These are phyloP conservation scores for Bubalus kerabau DNA, from an alignment of 2,113 vertebrate genomes.

Conservation along the genomic window DNA sequence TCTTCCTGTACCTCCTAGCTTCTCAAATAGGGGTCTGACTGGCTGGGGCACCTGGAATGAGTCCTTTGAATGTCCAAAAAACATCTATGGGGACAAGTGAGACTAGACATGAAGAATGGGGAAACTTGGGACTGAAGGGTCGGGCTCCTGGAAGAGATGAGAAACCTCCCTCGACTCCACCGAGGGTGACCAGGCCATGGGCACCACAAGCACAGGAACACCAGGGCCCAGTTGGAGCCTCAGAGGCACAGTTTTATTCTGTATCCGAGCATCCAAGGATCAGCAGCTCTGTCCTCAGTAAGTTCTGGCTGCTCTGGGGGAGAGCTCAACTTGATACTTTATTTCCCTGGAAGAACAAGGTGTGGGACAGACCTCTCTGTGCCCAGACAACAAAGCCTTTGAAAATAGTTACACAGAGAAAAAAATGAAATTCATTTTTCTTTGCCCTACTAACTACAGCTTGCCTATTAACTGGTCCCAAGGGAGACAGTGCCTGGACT, in stretches of 20 bases:
- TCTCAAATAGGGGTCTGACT: not conserved
- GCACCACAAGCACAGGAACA: not conserved
- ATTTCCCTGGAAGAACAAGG: not conserved
- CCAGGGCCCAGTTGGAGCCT: not conserved
- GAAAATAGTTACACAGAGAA: not conserved
- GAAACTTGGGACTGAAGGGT: not conserved
- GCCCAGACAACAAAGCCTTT: not conserved
- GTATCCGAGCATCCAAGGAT: not conserved
- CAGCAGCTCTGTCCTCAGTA: not conserved
- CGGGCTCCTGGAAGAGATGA: not conserved
- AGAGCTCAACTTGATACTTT: not conserved
- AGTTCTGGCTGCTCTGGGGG: not conserved
- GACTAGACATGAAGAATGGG: not conserved
- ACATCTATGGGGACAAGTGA: too few species aligned
- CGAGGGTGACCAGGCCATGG: not conserved
- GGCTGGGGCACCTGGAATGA: not conserved
- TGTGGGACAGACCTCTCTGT: not conserved
- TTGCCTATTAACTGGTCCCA: not conserved
- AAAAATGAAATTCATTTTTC: not conserved
- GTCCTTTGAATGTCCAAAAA: not conserved
- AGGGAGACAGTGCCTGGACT: not conserved
- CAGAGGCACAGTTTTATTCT: not conserved
- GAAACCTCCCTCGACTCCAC: not conserved
- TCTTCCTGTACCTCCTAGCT: not conserved
- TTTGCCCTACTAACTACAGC: not conserved